Percentiles rank a stretch among this genome's conserved stretches.
phyloP scores from a whole-genome alignment of 1,140 invertebrate species.

The Trichoplusia ni region DNA sequence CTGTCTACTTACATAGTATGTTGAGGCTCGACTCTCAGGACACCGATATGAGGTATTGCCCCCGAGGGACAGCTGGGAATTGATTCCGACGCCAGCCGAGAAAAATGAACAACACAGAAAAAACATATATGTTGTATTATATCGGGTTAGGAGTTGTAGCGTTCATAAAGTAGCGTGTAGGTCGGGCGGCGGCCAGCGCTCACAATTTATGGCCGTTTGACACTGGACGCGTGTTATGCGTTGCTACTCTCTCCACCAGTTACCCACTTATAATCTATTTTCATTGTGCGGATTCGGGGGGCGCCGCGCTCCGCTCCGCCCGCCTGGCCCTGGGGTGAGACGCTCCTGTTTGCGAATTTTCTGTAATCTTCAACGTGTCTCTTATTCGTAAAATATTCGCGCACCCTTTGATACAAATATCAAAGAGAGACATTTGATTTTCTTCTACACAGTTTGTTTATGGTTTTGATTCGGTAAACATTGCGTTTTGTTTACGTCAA shows the following conservation, averaged over 20 bases:
- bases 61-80: conserved; percentile 40
- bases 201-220: conserved; percentile 46
- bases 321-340: background rate
- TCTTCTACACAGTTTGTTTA: conserved; percentile 9
- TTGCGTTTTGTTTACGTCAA: background rate
- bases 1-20: conserved; percentile 17
- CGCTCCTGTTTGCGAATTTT: conserved; percentile 11
- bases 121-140: conserved; percentile 34
- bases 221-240: conserved; percentile 34
- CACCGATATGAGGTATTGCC: conserved; percentile 36
- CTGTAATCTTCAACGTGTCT: conserved; percentile 21
- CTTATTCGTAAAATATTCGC: conserved; percentile 14
- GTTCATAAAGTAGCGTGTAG: conserved; percentile 29
- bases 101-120: conserved; percentile 42
- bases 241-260: background rate
- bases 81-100: conserved; percentile 39
- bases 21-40: conserved; percentile 20
- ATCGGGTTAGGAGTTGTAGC: conserved; percentile 13
- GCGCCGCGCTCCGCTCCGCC: background rate
- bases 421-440: conserved; percentile 9
- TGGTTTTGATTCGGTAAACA: background rate
- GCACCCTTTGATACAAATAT: conserved; percentile 18
- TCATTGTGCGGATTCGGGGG: background rate
- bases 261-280: conserved; percentile 24
- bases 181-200: background rate